Conservation (phyloP, 2,113 vertebrate species). For the Plecotus auritus region DNA sequence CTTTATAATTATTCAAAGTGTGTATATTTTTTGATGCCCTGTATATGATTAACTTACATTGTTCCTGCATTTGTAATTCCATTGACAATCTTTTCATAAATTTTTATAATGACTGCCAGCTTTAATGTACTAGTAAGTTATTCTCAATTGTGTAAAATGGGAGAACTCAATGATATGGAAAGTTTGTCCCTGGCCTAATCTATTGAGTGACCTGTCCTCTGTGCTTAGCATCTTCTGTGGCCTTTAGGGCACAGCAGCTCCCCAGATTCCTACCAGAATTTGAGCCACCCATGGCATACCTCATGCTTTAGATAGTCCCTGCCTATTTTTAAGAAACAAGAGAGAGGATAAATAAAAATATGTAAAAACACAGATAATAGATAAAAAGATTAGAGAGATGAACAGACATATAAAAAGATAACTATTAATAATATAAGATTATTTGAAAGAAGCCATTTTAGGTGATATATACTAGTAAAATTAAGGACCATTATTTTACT, state of each 20-base stretch:
- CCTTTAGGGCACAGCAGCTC: not conserved
- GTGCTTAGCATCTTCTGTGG: not conserved
- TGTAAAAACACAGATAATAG: not conserved
- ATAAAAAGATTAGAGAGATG: not conserved
- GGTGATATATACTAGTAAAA: not conserved
- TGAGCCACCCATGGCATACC: not conserved
- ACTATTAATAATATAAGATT: not conserved
- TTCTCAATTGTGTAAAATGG: not conserved
- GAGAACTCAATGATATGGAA: not conserved
- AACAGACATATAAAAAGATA: not conserved
- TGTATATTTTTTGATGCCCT: no score
- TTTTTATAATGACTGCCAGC: not conserved
- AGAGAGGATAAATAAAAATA: not conserved
- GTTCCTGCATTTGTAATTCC: conserved; percentile 7
- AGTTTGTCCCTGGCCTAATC: not conserved
- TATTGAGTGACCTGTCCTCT: not conserved
- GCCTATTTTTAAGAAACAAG: not conserved
- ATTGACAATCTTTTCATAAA: conserved; percentile 24
- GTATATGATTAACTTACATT: not conserved
- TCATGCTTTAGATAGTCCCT: not conserved
- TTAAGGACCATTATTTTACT: not conserved
- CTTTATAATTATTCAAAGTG: no score
- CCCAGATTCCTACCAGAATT: not conserved
- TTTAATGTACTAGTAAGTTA: conserved; percentile 17
- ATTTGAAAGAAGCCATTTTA: not conserved